These are phyloP conservation scores for Caerostris extrusa DNA, from an alignment of 1,140 invertebrate species.

Conservation along the genomic window DNA sequence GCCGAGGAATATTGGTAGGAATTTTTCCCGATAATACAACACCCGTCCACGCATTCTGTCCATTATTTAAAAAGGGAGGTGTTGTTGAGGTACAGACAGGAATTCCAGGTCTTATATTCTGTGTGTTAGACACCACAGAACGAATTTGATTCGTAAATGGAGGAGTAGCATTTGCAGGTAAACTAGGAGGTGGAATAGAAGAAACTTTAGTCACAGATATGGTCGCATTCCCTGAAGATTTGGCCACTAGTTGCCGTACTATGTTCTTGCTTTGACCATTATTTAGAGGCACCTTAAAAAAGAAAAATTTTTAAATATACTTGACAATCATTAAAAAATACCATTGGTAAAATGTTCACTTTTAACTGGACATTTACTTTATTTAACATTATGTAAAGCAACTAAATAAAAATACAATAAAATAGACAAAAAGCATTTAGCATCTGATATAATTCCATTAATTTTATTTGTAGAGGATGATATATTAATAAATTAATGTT, in stretches of 20 bases:
- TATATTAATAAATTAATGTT: too few species aligned
- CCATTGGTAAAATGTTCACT: too few species aligned
- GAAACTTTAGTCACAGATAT: constrained; percentile 62
- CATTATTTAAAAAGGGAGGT: constrained; percentile 74
- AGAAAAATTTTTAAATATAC: background rate
- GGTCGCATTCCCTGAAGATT: constrained; percentile 67
- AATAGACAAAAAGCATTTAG: too few species aligned
- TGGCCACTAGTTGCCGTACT: constrained; percentile 43
- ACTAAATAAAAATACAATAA: too few species aligned
- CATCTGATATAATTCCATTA: too few species aligned
- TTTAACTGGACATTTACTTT: too few species aligned
- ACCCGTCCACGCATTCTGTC: constrained; percentile 75
- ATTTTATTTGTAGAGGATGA: too few species aligned
- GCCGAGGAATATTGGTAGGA: constrained; percentile 68
- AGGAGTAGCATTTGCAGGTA: constrained; percentile 77
- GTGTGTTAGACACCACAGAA: constrained; percentile 56
- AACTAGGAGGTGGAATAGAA: constrained; percentile 77
- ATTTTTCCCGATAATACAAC: constrained; percentile 70
- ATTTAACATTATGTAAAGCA: too few species aligned
- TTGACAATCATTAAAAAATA: too few species aligned
- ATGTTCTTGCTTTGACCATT: constrained; percentile 60
- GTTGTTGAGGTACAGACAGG: constrained; percentile 46
- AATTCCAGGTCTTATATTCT: constrained; percentile 71
- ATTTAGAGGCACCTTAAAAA: constrained; percentile 42
- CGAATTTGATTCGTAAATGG: constrained; percentile 77